Conservation (phyloP, 2,888 invertebrate species). For the Cerastoderma edule region DNA sequence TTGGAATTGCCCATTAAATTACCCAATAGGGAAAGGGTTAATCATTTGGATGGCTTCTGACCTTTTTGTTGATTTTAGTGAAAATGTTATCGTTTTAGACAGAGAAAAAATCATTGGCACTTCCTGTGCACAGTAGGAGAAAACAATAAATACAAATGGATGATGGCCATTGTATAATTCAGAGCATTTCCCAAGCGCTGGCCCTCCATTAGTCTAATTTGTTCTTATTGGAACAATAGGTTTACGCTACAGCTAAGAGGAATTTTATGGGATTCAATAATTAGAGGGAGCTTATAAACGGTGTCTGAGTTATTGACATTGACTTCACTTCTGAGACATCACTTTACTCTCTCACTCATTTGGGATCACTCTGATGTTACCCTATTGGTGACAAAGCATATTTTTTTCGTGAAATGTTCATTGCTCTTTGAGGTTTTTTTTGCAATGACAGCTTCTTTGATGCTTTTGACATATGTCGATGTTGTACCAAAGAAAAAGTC, state of each 20-base stretch:
- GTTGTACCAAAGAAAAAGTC: too few relatives aligned
- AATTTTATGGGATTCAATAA: slow-evolving; percentile 59
- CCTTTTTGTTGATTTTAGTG: slow-evolving; percentile 36
- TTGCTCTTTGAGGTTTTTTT: too few relatives aligned
- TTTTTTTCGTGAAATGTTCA: too few relatives aligned
- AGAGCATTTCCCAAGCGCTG: slow-evolving; percentile 43
- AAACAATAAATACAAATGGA: slow-evolving; percentile 57
- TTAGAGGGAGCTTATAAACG: slow-evolving; percentile 47
- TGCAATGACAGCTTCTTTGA: too few relatives aligned
- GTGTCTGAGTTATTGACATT: slow-evolving; percentile 43
- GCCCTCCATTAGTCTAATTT: slow-evolving; percentile 61
- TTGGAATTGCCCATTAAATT: slow-evolving; percentile 13
- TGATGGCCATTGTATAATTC: slow-evolving; percentile 43
- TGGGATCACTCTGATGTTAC: background rate
- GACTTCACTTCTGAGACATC: slow-evolving; percentile 24
- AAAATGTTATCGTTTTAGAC: slow-evolving; percentile 44
- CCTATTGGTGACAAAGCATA: background rate
- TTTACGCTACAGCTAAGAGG: slow-evolving; percentile 38
- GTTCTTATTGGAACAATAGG: slow-evolving; percentile 51
- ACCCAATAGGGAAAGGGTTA: slow-evolving; percentile 13
- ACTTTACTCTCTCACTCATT: slow-evolving; percentile 11
- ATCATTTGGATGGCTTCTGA: slow-evolving; percentile 32
- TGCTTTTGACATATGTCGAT: too few relatives aligned
- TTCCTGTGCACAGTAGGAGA: slow-evolving; percentile 44
- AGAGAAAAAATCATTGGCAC: slow-evolving; percentile 34